Conservation (phyloP, 2,113 vertebrate species). For the Dascyllus trimaculatus region DNA sequence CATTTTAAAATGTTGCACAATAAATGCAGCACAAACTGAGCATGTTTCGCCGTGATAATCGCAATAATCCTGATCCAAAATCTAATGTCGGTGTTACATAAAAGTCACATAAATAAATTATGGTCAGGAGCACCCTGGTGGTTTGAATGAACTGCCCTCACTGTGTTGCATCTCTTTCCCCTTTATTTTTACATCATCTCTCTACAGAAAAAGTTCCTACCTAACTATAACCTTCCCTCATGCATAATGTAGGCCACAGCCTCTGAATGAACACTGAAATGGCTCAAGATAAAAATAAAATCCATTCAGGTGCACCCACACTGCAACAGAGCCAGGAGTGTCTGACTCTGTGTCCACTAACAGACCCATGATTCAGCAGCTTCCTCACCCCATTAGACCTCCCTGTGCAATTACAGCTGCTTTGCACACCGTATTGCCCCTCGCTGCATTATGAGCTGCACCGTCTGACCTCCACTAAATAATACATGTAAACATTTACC, state of each 20-base stretch:
- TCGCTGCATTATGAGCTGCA: conserved; percentile 47
- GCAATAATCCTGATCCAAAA: background rate
- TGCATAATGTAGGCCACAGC: background rate
- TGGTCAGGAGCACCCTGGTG: no score
- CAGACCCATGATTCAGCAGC: conserved; percentile 76
- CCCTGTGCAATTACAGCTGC: conserved; percentile 46
- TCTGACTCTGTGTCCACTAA: conserved; percentile 23
- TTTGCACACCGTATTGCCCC: conserved; percentile 39
- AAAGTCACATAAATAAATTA: background rate
- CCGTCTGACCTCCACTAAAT: conserved; percentile 69
- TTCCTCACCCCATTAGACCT: conserved; percentile 61
- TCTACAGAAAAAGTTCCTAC: no score
- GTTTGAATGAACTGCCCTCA: background rate
- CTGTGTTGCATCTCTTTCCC: no score
- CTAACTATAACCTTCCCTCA: no score
- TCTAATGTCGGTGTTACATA: background rate
- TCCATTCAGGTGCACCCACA: background rate
- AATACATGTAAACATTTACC: conserved; percentile 62
- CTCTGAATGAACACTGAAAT: no score
- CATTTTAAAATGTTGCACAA: background rate
- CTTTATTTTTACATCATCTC: no score
- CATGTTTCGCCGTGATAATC: background rate
- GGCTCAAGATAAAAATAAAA: background rate
- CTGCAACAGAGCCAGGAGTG: background rate
- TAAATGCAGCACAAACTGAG: background rate